Evolutionary conservation across 2,113 vertebrate species (phyloP).

Genomic region (Chaenogobius annularis): DNA sequence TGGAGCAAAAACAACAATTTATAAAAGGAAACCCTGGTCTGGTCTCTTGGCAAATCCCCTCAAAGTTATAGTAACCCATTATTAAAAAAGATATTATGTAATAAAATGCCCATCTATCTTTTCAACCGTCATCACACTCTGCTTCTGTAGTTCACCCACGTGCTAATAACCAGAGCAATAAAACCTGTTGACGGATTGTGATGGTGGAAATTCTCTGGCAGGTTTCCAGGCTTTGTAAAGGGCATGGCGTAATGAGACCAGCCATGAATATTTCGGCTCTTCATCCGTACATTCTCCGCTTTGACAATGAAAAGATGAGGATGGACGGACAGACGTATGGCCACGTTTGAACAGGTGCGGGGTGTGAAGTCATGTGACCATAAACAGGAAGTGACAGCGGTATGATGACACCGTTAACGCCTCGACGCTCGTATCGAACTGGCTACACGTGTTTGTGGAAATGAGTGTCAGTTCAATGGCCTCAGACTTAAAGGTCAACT

Average conservation of each 20-base stretch:
- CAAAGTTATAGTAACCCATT: neutral
- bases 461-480: slow-evolving; percentile 26
- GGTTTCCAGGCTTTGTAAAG: slow-evolving; percentile 13
- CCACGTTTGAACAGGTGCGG: slow-evolving; percentile 41
- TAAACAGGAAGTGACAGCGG: slow-evolving; percentile 42
- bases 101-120: neutral
- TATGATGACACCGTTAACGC: slow-evolving; percentile 21
- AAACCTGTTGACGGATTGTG: slow-evolving; percentile 13
- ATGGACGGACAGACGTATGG: slow-evolving; percentile 6
- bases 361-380: slow-evolving; percentile 28
- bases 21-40: too few relatives aligned
- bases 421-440: slow-evolving; percentile 8
- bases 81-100: neutral
- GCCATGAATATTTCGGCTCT: neutral
- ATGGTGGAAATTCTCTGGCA: slow-evolving; percentile 15
- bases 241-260: slow-evolving; percentile 19
- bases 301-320: neutral
- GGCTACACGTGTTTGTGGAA: slow-evolving; percentile 3
- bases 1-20: too few relatives aligned
- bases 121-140: neutral
- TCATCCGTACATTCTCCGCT: neutral
- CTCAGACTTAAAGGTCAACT: slow-evolving; percentile 52
- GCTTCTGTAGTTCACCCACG: neutral
- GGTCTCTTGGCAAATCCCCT: too few relatives aligned
- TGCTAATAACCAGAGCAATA: neutral